These are phyloP conservation scores for Spialia ferax DNA, from an alignment of 2,888 invertebrate species.

Conservation along the genomic window DNA sequence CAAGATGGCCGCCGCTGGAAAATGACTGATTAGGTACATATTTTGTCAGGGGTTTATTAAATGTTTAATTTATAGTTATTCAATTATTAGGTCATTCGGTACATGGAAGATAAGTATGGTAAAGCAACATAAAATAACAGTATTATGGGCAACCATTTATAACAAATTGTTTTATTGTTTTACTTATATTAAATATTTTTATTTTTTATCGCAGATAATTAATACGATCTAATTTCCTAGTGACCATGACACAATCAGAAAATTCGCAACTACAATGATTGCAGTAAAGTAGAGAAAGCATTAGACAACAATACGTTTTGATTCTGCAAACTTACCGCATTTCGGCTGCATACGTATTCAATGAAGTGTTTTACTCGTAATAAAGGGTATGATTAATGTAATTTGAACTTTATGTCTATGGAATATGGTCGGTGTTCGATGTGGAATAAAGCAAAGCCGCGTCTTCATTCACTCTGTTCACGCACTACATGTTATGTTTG, in stretches of 20 bases:
- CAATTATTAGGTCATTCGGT: too few species aligned
- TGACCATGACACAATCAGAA: slow-evolving; percentile 16
- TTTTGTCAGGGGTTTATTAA: too few species aligned
- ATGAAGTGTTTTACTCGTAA: slow-evolving; percentile 26
- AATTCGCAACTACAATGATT: neutral
- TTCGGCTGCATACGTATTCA: slow-evolving; percentile 19
- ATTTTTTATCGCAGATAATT: too few species aligned
- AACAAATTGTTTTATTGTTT: too few species aligned
- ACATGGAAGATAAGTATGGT: too few species aligned
- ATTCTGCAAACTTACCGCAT: slow-evolving; percentile 31
- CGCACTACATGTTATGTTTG: slow-evolving; percentile 74
- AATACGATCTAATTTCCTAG: too few species aligned
- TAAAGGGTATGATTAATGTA: slow-evolving; percentile 42
- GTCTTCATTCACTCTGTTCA: slow-evolving; percentile 69
- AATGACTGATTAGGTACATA: too few species aligned
- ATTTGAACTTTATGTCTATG: slow-evolving; percentile 47
- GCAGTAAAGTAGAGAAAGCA: slow-evolving; percentile 22
- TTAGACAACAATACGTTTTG: slow-evolving; percentile 29
- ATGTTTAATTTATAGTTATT: too few species aligned
- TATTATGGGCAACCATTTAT: too few species aligned
- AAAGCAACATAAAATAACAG: too few species aligned
- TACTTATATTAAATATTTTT: too few species aligned
- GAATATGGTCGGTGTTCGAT: slow-evolving; percentile 44
- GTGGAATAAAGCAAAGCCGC: slow-evolving; percentile 43
- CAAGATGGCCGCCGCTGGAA: too few species aligned